A percentile compares a stretch with the other conserved stretches of the same genome.
Evolutionary conservation across 2,888 invertebrate genomes (phyloP).

Genomic region (Mimachlamys varia): DNA sequence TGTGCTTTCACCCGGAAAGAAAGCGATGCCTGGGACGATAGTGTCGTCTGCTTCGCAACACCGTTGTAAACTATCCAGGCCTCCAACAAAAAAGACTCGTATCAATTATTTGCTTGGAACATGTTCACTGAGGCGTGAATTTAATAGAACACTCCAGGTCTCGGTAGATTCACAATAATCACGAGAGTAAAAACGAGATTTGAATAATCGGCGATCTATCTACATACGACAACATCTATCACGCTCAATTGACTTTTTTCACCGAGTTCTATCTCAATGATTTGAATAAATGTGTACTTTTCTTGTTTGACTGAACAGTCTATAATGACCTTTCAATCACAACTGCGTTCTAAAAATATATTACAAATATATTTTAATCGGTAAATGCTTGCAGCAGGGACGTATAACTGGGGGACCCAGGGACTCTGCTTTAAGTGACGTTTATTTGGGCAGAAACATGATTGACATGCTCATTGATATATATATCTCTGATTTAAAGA

Average conservation of each 20-base stretch:
- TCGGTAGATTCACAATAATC: not conserved
- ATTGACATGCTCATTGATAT: too few relatives aligned
- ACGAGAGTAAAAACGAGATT: not conserved
- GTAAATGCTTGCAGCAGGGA: too few relatives aligned
- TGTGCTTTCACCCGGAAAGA: constrained; percentile 7
- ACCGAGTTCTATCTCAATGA: not conserved
- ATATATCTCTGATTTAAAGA: too few relatives aligned
- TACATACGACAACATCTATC: not conserved
- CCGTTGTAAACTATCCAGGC: not conserved
- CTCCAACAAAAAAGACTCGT: not conserved
- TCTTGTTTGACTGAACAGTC: too few relatives aligned
- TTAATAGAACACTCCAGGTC: not conserved
- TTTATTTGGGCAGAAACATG: too few relatives aligned
- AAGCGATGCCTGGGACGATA: not conserved
- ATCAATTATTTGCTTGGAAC: not conserved
- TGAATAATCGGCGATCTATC: not conserved
- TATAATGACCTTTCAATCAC: too few relatives aligned
- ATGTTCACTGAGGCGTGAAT: not conserved
- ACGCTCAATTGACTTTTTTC: not conserved
- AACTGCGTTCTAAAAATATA: too few relatives aligned
- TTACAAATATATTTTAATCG: too few relatives aligned
- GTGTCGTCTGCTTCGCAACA: not conserved
- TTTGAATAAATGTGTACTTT: too few relatives aligned
- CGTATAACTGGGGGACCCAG: too few relatives aligned
- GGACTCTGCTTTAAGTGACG: too few relatives aligned